Evolutionary conservation across 1,140 invertebrate species (phyloP), one percentile per base, ranked within the genome.

Genomic region (Musca vetustissima): DNA sequence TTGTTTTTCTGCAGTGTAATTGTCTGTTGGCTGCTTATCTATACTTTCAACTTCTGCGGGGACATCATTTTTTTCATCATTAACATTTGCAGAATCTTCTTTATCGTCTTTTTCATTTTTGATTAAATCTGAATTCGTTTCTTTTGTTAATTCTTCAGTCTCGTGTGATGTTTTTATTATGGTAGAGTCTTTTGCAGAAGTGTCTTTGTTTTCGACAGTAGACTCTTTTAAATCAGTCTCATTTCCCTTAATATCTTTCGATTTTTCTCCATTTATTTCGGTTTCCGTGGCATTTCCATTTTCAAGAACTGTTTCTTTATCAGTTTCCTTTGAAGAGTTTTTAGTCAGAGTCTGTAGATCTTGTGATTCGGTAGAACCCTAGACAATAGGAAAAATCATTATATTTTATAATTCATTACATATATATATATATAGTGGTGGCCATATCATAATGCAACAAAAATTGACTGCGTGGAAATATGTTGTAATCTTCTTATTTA

Each of bases 271-370:
- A 59, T 76, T 78, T n/a, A 69, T 21, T 72, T 77, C 73, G 43
- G 78, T 72, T 59, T 70, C 67, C 66, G 61, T 77, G 64, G 74
- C 74, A 17, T 74, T 74, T 32, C 78, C 78, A 36, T 80, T 80
- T 50, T 80, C 78, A 55, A 68, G 57, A 59, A n/a, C 66, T 65
- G n/a, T n/a, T n/a, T n/a, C n/a, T n/a, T n/a, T n/a, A 14, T 22
- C 32, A 21, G 47, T 17, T 22, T 65, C 57, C 47, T 69, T 22
- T 11, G 57, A 64, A 25, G n/a, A n/a, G n/a, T n/a, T 43, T 67
- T 4, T 69, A 66, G 59, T 74, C 67, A 47, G 43, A 28, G 53
- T 52, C 53, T 22, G 59, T 53, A n/a, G n/a, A n/a, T 67, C 49
- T 53, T 53, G 36, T 36, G n/a, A 25, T 53, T 66, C 19, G 13